A percentile compares a stretch with the other conserved stretches of the same genome.
These are phyloP conservation scores for Uloborus plumipes DNA, from an alignment of 2,888 invertebrate species.

Conservation along the genomic window DNA sequence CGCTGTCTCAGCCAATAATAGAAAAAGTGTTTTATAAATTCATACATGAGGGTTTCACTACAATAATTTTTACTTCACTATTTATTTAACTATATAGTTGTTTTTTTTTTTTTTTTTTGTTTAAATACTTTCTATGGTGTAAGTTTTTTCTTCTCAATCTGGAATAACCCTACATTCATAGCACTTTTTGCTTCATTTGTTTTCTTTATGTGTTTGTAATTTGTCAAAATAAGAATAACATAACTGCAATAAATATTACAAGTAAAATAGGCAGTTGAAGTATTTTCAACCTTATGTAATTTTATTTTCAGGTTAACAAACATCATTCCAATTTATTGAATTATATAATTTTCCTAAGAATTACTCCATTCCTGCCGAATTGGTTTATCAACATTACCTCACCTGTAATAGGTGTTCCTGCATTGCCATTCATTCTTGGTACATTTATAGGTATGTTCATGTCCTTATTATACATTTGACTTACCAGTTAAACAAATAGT, in stretches of 20 bases:
- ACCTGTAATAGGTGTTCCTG: conserved; percentile 95
- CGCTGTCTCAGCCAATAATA: too few relatives aligned
- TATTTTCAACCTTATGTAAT: not conserved
- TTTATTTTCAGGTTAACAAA: conserved; percentile 75
- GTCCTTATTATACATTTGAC: not conserved
- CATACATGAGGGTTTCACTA: too few relatives aligned
- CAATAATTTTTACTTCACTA: too few relatives aligned
- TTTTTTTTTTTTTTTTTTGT: too few relatives aligned
- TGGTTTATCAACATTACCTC: conserved; percentile 99
- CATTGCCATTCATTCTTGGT: conserved; percentile 91
- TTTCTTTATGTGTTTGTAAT: not conserved
- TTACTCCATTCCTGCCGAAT: conserved; percentile 97
- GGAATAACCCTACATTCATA: too few relatives aligned
- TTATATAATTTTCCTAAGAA: conserved; percentile 95
- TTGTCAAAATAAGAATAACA: not conserved
- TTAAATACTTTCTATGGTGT: too few relatives aligned
- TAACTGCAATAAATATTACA: not conserved
- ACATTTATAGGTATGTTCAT: conserved; percentile 86
- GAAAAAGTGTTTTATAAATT: too few relatives aligned
- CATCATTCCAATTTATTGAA: conserved; percentile 91
- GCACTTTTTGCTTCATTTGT: not conserved
- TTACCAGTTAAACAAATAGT: too few relatives aligned
- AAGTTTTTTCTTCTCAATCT: too few relatives aligned
- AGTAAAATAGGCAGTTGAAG: too few relatives aligned
- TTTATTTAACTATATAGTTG: too few relatives aligned